phyloP scores from a whole-genome alignment of 2,888 invertebrate species.

The Calameuta idolon region DNA sequence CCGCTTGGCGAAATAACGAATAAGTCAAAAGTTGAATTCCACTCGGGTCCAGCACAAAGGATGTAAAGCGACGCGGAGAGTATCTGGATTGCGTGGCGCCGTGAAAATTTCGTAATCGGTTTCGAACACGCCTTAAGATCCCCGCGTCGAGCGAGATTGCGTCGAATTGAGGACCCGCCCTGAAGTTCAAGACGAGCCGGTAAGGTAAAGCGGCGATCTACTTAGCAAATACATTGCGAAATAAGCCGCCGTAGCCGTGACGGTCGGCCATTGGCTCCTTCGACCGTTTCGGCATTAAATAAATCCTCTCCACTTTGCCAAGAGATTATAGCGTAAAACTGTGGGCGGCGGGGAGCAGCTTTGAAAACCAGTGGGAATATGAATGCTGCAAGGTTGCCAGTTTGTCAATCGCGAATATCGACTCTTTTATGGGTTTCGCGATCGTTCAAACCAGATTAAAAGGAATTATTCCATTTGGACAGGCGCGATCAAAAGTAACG shows the following conservation, averaged over 20 bases:
- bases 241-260: not conserved
- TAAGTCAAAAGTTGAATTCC: not conserved
- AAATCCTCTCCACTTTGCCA: not conserved
- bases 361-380: not conserved
- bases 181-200: not conserved
- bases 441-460: not conserved
- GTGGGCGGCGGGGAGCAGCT: not conserved
- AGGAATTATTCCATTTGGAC: not conserved
- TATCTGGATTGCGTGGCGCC: not conserved
- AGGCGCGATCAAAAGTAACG: not conserved
- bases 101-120: not conserved
- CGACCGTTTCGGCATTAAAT: not conserved
- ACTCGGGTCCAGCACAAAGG: not conserved
- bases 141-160: constrained; percentile 8
- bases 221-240: constrained; percentile 10
- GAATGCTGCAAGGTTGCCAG: not conserved
- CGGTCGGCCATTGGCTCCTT: not conserved
- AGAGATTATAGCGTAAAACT: not conserved
- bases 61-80: not conserved
- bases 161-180: constrained; percentile 14
- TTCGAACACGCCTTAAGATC: not conserved
- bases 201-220: constrained; percentile 6
- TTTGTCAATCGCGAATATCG: not conserved
- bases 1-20: not conserved
- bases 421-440: not conserved